Evolutionary conservation across 2,797 vertebrate species (phyloP).

Genomic region (Brachyalestes nurse): DNA sequence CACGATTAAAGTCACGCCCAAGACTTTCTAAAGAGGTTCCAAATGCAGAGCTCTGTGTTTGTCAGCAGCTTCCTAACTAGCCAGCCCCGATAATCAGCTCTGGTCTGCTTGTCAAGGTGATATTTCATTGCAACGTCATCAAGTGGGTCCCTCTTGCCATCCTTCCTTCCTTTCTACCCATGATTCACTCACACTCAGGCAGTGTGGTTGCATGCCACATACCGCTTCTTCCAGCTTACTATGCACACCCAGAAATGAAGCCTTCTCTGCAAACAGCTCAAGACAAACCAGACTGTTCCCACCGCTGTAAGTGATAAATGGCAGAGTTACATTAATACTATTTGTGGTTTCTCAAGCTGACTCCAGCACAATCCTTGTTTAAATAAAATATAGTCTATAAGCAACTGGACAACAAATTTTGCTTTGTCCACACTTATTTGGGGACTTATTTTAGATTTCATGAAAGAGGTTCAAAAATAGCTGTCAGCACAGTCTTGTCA

Average conservation of each 20-base stretch:
- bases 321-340: background rate
- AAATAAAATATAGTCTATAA: no score
- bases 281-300: background rate
- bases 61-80: background rate
- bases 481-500: no score
- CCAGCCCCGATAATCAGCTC: conserved; percentile 4
- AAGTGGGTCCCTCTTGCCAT: background rate
- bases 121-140: conserved; percentile 4
- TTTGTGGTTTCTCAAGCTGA: background rate
- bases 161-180: background rate
- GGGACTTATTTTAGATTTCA: no score
- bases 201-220: background rate
- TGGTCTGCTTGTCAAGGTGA: conserved; percentile 4
- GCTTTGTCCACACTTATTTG: no score
- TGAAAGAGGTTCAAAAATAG: no score
- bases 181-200: background rate
- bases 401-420: no score
- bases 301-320: background rate
- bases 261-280: background rate
- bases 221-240: background rate
- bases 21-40: no score
- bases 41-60: background rate
- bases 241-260: background rate
- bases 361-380: background rate
- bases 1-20: background rate